These are phyloP conservation scores for Galaxea fascicularis DNA, from an alignment of 92 coral and sea anemone genomes.

Conservation along the genomic window DNA sequence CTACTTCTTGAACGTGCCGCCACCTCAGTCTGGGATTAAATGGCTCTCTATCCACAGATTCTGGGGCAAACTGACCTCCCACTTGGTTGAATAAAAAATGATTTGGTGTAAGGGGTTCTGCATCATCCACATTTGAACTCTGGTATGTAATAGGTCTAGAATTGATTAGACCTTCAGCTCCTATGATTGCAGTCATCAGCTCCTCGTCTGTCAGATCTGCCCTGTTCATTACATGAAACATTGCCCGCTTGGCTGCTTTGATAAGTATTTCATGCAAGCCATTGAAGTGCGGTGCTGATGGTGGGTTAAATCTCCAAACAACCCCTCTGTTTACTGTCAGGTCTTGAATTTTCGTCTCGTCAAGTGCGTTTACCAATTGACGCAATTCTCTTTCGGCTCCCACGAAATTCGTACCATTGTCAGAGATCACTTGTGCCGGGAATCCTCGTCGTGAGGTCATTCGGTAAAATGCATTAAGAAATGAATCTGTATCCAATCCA, in stretches of 20 bases:
- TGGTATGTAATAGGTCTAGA: slow-evolving; percentile 67
- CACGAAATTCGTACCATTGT: slow-evolving; percentile 58
- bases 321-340: slow-evolving; percentile 60
- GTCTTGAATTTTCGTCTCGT: slow-evolving; percentile 43
- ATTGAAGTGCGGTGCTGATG: slow-evolving; percentile 64
- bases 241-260: slow-evolving; percentile 70
- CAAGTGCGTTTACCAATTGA: slow-evolving; percentile 46
- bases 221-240: slow-evolving; percentile 14
- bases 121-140: slow-evolving; percentile 23
- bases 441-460: slow-evolving; percentile 32
- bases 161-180: slow-evolving; percentile 57
- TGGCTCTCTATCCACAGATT: slow-evolving; percentile 5
- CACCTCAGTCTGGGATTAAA: slow-evolving; percentile 26
- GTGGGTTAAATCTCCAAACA: slow-evolving; percentile 61
- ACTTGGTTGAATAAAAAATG: slow-evolving; percentile 29
- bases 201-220: slow-evolving; percentile 29
- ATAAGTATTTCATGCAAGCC: slow-evolving; percentile 63
- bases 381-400: slow-evolving; percentile 57
- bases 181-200: slow-evolving; percentile 47
- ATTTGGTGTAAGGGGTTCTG: slow-evolving; percentile 20
- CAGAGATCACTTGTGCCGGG: slow-evolving; percentile 40
- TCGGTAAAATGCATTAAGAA: no score
- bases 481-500: no score
- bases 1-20: slow-evolving; percentile 41
- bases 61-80: slow-evolving; percentile 48